phyloP scores from a whole-genome alignment of 2,888 invertebrate species.

The Oxystoma pomonae region DNA sequence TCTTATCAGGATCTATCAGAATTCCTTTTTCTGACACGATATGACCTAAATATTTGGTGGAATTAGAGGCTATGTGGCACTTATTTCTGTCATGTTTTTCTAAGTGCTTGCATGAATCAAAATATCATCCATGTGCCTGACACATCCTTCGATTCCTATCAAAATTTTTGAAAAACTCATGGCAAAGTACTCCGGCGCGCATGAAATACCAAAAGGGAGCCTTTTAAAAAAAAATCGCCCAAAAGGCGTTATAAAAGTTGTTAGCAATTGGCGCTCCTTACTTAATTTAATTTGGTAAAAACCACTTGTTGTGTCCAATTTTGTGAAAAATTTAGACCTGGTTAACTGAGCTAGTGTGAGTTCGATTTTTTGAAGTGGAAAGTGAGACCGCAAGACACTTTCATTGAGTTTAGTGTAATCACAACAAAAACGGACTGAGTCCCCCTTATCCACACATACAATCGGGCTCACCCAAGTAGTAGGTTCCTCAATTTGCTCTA shows the following conservation, averaged over 20 bases:
- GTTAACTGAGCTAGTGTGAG: neutral
- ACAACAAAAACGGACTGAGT: constrained; percentile 13
- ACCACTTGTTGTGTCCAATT: neutral
- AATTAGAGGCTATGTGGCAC: constrained; percentile 22
- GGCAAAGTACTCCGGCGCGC: too few relatives aligned
- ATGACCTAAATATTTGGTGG: too few relatives aligned
- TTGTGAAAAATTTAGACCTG: neutral
- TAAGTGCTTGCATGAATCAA: constrained; percentile 32
- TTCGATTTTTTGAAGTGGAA: constrained; percentile 8
- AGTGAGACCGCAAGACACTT: constrained; percentile 11
- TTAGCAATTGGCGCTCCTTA: neutral
- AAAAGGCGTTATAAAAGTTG: constrained; percentile 15
- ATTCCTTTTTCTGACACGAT: too few relatives aligned
- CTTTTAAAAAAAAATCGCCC: constrained; percentile 19
- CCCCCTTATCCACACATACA: neutral
- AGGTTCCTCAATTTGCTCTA: too few relatives aligned
- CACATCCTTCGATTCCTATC: constrained; percentile 14
- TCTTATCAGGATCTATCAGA: too few relatives aligned
- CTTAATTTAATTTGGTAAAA: neutral
- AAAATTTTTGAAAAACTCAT: too few relatives aligned
- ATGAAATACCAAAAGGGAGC: constrained; percentile 17
- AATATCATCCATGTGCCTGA: constrained; percentile 23
- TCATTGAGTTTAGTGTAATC: constrained; percentile 16
- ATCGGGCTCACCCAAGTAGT: too few relatives aligned
- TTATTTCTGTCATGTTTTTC: constrained; percentile 17